Base-by-base conservation (phyloP, 2,888 invertebrate genomes). In the Callyntrura sp. region DNA sequence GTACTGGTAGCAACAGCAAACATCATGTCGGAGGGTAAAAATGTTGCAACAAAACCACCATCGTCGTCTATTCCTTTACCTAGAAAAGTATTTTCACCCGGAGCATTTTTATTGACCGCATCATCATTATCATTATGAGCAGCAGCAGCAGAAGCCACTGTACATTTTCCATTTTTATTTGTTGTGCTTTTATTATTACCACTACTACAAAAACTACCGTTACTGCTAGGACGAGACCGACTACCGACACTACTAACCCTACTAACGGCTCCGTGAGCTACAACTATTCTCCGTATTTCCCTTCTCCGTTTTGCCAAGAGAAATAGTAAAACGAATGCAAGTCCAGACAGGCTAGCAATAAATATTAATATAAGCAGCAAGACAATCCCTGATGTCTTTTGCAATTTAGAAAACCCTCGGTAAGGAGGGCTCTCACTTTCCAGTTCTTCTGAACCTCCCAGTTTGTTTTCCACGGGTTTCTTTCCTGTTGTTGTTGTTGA, bases 331-430 rank as follows among this genome's bases (percentile, higher is more conserved):
- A 35, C 48, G 65, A 89, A 86, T 28, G 55, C 79, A 68, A 89
- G 78, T 14, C 82, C 89, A 28, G 78, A 73, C 51, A 91, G 70
- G 12, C 81, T 83, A 60, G 91, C 92, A 91, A 93, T 92, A 92
- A 93, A 93, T 93, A 93, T 91, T 92, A 93, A 92, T 93, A 92
- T 91, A 90, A 90, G 91, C 88, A 92, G 92, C 92, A 92, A 89
- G 91, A 91, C 91, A 92, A 93, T 91, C 88, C 91, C 90, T 85
- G 90, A 90, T 90, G 92, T 92, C 92, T 89, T 91, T 88, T 88
- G 91, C 91, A 93, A 92, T 92, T 92, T 92, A 78, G 81, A 84
- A 86, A 86, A 62, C 48, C 85, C 85, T 86, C 51, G 60, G 62
- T 86, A 78, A 62, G 62, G 65, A 78, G 78, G 28, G 20, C 45